Percentiles rank a stretch among this genome's conserved stretches.
Conservation (phyloP, 2,888 invertebrate genomes). For the Troilus luridus region DNA sequence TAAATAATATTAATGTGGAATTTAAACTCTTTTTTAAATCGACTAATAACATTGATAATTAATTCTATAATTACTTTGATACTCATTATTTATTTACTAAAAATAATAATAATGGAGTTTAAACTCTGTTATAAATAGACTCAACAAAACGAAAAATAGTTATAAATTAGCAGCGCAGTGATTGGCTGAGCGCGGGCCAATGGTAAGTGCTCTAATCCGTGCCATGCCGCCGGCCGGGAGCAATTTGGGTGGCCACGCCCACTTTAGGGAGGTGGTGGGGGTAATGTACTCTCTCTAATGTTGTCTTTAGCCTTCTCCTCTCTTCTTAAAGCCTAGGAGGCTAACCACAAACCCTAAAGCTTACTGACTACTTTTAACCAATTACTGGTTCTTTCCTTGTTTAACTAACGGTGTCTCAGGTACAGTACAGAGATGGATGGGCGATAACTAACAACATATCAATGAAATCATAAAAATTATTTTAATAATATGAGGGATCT, state of each 20-base stretch:
- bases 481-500: no score
- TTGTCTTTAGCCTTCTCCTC: neutral
- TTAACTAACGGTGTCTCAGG: no score
- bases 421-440: no score
- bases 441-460: no score
- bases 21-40: no score
- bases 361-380: neutral
- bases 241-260: conserved; percentile 8
- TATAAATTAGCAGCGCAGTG: neutral
- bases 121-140: neutral
- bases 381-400: neutral
- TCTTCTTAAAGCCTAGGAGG: neutral
- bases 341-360: neutral
- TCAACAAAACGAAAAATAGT: neutral
- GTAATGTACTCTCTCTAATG: conserved; percentile 7
- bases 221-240: neutral
- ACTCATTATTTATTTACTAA: no score
- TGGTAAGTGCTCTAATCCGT: conserved; percentile 29
- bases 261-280: neutral
- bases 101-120: no score
- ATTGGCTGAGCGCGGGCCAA: neutral
- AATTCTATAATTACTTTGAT: no score
- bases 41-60: no score
- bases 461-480: no score
- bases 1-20: no score